Evolutionary conservation across 2,113 vertebrate species (phyloP).

Genomic region (Forbesichthys agassizii): DNA sequence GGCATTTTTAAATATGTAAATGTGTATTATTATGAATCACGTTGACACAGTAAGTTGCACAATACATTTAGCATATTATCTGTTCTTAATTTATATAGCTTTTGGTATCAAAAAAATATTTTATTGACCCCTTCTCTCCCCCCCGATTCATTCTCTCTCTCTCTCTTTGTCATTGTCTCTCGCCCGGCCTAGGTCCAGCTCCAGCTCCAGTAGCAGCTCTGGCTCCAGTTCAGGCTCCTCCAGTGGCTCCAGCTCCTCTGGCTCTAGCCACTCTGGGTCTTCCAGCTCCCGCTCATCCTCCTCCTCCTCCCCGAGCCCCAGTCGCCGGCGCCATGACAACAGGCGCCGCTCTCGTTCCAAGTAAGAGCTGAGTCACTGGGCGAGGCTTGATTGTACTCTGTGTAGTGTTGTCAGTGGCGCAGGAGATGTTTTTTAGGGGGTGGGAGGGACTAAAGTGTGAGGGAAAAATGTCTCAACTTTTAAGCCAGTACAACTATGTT

Average conservation of each 20-base stretch:
- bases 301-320: slow-evolving; percentile 88
- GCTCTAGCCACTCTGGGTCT: slow-evolving; percentile 89
- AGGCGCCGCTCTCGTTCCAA: slow-evolving; percentile 89
- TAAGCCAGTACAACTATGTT: too few relatives aligned
- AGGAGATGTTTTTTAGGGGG: too few relatives aligned
- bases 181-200: slow-evolving; percentile 71
- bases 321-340: slow-evolving; percentile 87
- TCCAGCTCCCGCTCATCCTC: slow-evolving; percentile 91
- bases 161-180: background rate
- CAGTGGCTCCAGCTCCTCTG: slow-evolving; percentile 90
- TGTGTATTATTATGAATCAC: too few relatives aligned
- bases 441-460: too few relatives aligned
- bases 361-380: slow-evolving; percentile 59
- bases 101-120: too few relatives aligned
- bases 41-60: too few relatives aligned
- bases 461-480: too few relatives aligned
- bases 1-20: background rate
- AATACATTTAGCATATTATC: too few relatives aligned
- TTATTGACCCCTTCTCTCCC: background rate
- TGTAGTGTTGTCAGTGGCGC: too few relatives aligned
- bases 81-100: too few relatives aligned
- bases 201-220: slow-evolving; percentile 90
- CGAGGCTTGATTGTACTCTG: too few relatives aligned
- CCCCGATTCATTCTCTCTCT: background rate
- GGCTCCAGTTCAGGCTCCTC: slow-evolving; percentile 91